Base-by-base conservation (phyloP, 2,888 invertebrate genomes). In the Petrophora chlorosata region DNA sequence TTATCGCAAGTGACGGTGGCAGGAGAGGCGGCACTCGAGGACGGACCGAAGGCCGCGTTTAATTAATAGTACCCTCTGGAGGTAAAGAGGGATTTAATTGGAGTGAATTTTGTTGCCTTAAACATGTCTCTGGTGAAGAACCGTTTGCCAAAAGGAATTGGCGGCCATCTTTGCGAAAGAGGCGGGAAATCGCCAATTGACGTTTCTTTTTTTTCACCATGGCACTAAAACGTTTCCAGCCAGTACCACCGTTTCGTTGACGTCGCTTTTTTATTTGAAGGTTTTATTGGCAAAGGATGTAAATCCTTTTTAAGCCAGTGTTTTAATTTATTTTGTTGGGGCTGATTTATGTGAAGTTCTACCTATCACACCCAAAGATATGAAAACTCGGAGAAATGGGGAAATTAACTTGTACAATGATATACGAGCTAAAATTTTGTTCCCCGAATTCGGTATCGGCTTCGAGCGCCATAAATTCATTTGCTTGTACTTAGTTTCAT, bases 61-160 rank as follows among this genome's bases (percentile, higher is more conserved):
- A 85, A 84, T 85, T 85, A 85, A 82, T 76, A 80, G 63, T 68
- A 70, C 74, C 71, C 71, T 74, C 55, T 51, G 34, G 38, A 53
- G 43, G 53, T 52, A 43, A 44, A 42, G 48, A 51, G 54, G 46
- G 46, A 53, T 57, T 53, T 59, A 59, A 62, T 59, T 58, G 56
- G 51, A 55, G 45, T 51, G 48, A 58, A 52, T 58, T 55, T 51
- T 53, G 53, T 54, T 51, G 52, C 45, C 44, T 53, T 30, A 47
- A 53, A 47, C 46, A 47, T 50, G 41, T 51, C 50, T 53, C 26
- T 8, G 33, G 29, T 23, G 19, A 38, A 40, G 28, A 29, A 28
- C 32, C 43, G 28, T 40, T 44, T 40, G 47, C 43, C 35, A 47
- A 26, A 32, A 41, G 29, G 35, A 42, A 17, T 4, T 36, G 33